Evolutionary conservation across 2,113 vertebrate genomes (phyloP).

Genomic region (Taurulus bubalis): DNA sequence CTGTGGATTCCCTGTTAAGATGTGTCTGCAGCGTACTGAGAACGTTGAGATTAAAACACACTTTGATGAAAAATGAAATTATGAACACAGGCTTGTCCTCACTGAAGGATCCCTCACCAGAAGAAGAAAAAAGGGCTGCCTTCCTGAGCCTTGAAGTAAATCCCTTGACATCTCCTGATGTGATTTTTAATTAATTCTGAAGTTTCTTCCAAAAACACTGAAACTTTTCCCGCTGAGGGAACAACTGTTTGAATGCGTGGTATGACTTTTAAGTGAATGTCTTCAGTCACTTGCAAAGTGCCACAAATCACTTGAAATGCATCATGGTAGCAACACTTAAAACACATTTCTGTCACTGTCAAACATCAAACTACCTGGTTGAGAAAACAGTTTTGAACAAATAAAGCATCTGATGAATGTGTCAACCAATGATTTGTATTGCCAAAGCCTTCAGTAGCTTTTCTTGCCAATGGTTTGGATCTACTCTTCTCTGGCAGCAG

Average conservation of each 20-base stretch:
- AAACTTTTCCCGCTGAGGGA: conserved; percentile 63
- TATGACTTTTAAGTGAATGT: conserved; percentile 58
- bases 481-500: conserved; percentile 22
- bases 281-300: conserved; percentile 40
- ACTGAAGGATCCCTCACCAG: conserved; percentile 68
- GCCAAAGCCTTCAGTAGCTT: conserved; percentile 11
- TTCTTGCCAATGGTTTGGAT: conserved; percentile 32
- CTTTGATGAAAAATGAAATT: conserved; percentile 84
- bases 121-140: conserved; percentile 42
- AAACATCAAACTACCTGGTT: neutral
- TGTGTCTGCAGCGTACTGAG: conserved; percentile 65
- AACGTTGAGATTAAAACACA: conserved; percentile 75
- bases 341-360: conserved; percentile 20
- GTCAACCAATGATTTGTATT: conserved; percentile 16
- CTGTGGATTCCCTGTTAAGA: conserved; percentile 70
- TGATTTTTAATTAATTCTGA: conserved; percentile 81
- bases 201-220: conserved; percentile 68
- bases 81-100: conserved; percentile 72
- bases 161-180: conserved; percentile 78
- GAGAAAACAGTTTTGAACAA: conserved; percentile 5
- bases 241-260: conserved; percentile 33
- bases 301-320: conserved; percentile 37
- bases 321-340: neutral
- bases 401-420: conserved; percentile 20
- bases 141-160: conserved; percentile 78